Evolutionary conservation across 2,888 invertebrate genomes (phyloP).

Genomic region (Pantelozetes paolii): DNA sequence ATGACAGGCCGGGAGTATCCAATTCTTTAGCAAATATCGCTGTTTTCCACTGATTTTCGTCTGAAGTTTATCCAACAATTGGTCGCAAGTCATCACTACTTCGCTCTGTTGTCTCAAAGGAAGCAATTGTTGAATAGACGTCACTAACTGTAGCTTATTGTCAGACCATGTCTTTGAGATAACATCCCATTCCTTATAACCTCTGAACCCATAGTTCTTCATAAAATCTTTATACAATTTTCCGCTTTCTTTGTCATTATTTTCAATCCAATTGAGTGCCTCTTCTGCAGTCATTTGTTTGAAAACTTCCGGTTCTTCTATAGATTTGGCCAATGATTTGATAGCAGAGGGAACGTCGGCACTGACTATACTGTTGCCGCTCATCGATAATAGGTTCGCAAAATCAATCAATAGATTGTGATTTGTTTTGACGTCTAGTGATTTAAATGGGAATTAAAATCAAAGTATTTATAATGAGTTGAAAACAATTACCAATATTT

Average conservation of each 20-base stretch:
- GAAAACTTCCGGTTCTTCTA: conserved; percentile 24
- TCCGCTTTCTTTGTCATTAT: conserved; percentile 57
- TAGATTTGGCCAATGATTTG: conserved; percentile 26
- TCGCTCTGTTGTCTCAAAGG: conserved; percentile 4
- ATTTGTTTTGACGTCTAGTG: conserved; percentile 1
- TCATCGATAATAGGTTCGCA: conserved; percentile 29
- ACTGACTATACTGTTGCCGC: conserved; percentile 40
- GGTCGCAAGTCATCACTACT: background rate
- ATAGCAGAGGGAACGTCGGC: conserved; percentile 41
- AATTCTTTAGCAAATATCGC: conserved; percentile 50
- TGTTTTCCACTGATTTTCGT: conserved; percentile 30
- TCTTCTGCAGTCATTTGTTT: conserved; percentile 49
- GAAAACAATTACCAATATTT: background rate
- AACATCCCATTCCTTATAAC: conserved; percentile 53
- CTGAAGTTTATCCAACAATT: conserved; percentile 23
- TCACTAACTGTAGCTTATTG: conserved; percentile 31
- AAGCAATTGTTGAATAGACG: conserved; percentile 24
- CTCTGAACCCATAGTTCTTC: conserved; percentile 66
- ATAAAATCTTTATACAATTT: conserved; percentile 61
- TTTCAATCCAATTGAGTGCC: conserved; percentile 61
- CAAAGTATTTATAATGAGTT: background rate
- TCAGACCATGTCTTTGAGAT: conserved; percentile 34
- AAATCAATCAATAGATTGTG: conserved; percentile 28
- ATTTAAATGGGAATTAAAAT: background rate
- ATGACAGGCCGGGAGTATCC: conserved; percentile 62